phyloP scores from a whole-genome alignment of 2,113 vertebrate genomes.

The Dipodomys spectabilis region DNA sequence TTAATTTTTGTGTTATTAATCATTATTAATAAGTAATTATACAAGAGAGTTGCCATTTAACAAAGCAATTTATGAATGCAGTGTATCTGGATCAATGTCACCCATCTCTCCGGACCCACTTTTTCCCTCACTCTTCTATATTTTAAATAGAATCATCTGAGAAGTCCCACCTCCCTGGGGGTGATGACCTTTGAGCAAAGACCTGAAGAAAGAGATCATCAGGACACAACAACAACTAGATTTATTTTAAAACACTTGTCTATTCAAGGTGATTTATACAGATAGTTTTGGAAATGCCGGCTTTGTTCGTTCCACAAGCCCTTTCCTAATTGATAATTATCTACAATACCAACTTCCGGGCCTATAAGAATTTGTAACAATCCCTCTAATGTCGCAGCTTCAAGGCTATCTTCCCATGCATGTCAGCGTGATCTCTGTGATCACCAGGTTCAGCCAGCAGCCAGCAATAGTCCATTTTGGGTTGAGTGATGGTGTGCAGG shows the following conservation, averaged over 20 bases:
- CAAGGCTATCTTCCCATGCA: background rate
- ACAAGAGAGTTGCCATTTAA: too few relatives aligned
- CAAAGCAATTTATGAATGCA: too few relatives aligned
- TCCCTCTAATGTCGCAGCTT: background rate
- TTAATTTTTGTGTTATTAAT: too few relatives aligned
- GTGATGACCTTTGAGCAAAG: too few relatives aligned
- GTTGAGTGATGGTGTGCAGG: background rate
- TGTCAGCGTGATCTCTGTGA: background rate
- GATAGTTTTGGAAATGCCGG: conserved; percentile 35
- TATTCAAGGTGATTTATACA: background rate
- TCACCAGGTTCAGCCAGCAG: background rate
- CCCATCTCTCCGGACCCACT: too few relatives aligned
- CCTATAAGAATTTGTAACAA: conserved; percentile 37
- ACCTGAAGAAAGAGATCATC: background rate
- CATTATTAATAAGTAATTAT: too few relatives aligned
- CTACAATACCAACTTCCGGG: background rate
- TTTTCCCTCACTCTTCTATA: too few relatives aligned
- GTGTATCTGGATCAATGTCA: too few relatives aligned
- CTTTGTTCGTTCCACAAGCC: conserved; percentile 1
- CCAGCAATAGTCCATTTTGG: background rate
- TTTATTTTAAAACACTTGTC: conserved; percentile 1
- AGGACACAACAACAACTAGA: background rate
- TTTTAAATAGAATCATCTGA: too few relatives aligned
- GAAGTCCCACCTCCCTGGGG: too few relatives aligned
- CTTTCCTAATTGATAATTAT: conserved; percentile 44